Evolutionary conservation across 2,113 vertebrate species (phyloP), one percentile per base, ranked within the genome.

Genomic region (Alethe castanea): DNA sequence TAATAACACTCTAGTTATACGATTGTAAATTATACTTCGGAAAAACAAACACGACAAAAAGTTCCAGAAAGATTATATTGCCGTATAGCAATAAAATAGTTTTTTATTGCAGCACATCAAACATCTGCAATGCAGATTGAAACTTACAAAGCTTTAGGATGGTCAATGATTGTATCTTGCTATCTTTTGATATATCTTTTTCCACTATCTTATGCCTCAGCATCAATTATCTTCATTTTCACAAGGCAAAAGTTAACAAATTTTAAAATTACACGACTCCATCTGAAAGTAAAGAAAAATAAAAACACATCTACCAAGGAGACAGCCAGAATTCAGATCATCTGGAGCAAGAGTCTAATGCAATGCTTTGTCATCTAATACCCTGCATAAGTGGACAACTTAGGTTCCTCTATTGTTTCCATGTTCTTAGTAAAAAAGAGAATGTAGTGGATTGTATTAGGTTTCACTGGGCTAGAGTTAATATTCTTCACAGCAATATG

Each of bases 341-440:
- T n/a, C 19, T 69, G 20, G 12, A 77, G 19, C 23, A 91, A 72
- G 31, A 78, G 9, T 9, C 6, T 38, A 50, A 11, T 1, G 1
- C 8, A 69, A 6, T 20, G 3, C 2, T 81, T 57, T 54, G 12
- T n/a, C 8, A 8, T 90, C 20, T 50, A 20, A 61, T 77, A 65
- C 3, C 2, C 14, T 61, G 7, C 36, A 29, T 11, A 52, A 64
- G 76, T 31, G 4, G 11, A 61, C 6, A 79, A 24, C 10, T 48
- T 50, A 14, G 0, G 8, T 71, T 85, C 52, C 5, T 88, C 29
- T 95, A 3, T 31, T 2, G 0, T 9, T 88, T 86, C 26, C 1
- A 0, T 31, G 4, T 15, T 76, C 42, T 77, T 5, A 4, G 8
- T 0, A 29, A 44, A 72, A 28, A 52, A 19, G 35, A 74, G 0